Evolutionary conservation across 1,140 invertebrate genomes (phyloP), one percentile per base, ranked within the genome.

Genomic region (Drosophila sucinea): DNA sequence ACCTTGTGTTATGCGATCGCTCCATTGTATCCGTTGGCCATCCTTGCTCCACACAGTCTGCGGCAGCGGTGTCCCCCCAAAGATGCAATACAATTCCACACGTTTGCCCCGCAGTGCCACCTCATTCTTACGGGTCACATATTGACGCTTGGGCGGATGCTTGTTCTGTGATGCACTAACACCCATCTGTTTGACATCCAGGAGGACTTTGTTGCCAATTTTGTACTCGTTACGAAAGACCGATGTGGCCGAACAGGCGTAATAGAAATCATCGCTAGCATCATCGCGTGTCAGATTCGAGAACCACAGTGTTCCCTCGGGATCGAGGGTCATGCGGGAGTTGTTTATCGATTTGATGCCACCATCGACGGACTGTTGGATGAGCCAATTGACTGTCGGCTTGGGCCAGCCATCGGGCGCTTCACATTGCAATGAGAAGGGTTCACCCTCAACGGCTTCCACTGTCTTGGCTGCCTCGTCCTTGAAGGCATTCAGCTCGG

Each of bases 401-500:
- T 97, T 98, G 2, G 98, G 98, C 94, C 97, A 98, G 81, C 98
- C 98, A 90, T 98, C 97, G 0, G 98, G 98, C 1, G 98, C 97
- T 84, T 97, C 95, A 90, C 98, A 99, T 1, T 95, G 95, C 33
- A 99, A 91, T 81, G 96, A 96, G 92, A 96, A 97, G 0, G 97
- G 97, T 33, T 97, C 94, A 8, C 98, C 98, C 93, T 99, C 98
- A 11, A 95, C 94, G 0, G 96, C 97, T 44, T 92, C 93, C 1
- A 96, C 61, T 0, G 94, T 94, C 51, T 94, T 94, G 38, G 92
- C 93, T 7, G 92, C 92, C 55, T 96, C 95, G 80, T 97, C 96
- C 91, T 97, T 97, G 93, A 98, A 98, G 0, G 96, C 96, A 92
- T 98, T 98, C 65, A 98, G 93, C 92, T 98, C 97, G 3, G 98